These are phyloP conservation scores for Poecile montanus DNA, from an alignment of 2,797 vertebrate species.

Conservation along the genomic window DNA sequence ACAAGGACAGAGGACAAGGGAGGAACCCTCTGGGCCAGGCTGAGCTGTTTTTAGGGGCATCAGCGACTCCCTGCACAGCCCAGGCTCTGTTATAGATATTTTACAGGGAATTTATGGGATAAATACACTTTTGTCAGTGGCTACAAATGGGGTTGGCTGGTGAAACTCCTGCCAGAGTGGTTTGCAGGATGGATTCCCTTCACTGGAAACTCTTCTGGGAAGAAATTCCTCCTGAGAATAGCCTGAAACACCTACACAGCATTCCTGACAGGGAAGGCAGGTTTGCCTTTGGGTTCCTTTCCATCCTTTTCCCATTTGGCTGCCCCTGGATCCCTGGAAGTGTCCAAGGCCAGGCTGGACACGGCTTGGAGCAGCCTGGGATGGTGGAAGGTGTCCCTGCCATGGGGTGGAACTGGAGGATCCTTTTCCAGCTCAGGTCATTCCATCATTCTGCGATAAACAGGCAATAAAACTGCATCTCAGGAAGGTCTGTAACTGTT, in stretches of 20 bases:
- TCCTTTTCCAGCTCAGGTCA: not conserved
- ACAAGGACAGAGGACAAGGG: not conserved
- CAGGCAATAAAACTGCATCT: not conserved
- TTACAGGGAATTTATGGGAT: not conserved
- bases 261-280: not conserved
- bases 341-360: not conserved
- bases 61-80: not conserved
- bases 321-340: not conserved
- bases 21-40: not conserved
- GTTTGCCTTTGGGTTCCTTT: not conserved
- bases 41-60: not conserved
- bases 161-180: not conserved
- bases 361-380: accelerated
- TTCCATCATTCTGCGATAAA: not conserved
- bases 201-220: not conserved
- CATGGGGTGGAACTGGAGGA: not conserved
- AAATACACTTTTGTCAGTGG: not conserved
- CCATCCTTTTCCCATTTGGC: not conserved
- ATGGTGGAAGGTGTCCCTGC: not conserved
- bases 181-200: not conserved
- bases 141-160: not conserved
- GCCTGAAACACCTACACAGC: not conserved
- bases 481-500: not conserved
- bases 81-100: not conserved
- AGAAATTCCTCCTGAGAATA: not conserved